Evolutionary conservation across 2,113 vertebrate genomes (phyloP).

Genomic region (Bos indicus): DNA sequence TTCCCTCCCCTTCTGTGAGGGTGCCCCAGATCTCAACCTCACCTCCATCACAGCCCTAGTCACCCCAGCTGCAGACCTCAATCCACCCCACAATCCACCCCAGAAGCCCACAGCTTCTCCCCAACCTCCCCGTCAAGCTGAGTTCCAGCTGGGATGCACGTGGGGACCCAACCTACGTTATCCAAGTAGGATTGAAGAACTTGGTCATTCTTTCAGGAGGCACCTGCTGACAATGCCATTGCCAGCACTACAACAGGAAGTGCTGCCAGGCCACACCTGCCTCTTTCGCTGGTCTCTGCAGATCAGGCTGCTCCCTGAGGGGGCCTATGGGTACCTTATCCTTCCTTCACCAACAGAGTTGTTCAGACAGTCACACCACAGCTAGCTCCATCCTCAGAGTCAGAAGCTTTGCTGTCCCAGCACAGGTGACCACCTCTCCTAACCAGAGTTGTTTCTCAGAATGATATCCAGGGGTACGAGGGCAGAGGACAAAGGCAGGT

Average conservation of each 20-base stretch:
- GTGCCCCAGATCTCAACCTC: background rate
- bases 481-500: background rate
- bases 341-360: background rate
- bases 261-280: background rate
- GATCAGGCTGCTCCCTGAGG: background rate
- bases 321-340: rapidly evolving
- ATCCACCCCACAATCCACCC: no score
- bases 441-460: background rate
- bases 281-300: background rate
- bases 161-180: no score
- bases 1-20: background rate
- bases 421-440: background rate
- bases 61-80: background rate
- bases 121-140: background rate
- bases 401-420: background rate
- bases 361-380: background rate
- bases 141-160: background rate
- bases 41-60: background rate
- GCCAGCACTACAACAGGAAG: background rate
- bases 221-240: no score
- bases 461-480: no score
- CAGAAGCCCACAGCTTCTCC: no score
- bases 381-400: background rate
- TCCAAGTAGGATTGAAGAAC: background rate
- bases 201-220: background rate